Base-by-base conservation (phyloP, 2,113 vertebrate species). In the Dryoscopus gambensis region DNA sequence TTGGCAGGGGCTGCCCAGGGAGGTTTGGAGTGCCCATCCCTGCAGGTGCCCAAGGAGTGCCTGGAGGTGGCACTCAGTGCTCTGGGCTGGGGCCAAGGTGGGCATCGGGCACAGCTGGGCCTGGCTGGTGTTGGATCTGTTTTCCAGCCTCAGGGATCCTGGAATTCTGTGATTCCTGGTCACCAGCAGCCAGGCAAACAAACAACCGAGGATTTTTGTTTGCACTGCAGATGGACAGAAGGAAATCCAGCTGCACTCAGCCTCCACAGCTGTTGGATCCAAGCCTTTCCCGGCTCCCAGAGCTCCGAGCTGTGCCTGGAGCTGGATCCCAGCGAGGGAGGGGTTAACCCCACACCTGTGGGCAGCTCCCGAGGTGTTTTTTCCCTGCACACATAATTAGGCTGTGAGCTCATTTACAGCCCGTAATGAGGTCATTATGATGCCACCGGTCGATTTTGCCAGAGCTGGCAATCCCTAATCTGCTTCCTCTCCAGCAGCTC, bases 391-490 rank as follows among this genome's bases (percentile, higher is more conserved):
- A 47, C 57, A 86, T 87, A 86, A 90, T 89, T 78, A 31, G 39
- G 82, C 91, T 31, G 67, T 92, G 91, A 97, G 96, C 88, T 95
- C 88, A 88, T 93, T 90, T 68, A 40, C 77, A 93, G 77, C 74
- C 81, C 67, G 3, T 90, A 89, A 93, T 95, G 95, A 96, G 95
- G 84, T 93, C 93, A 93, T 93, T 95, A 57, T 79, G 87, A 95
- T 96, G 94, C 80, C 86, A 93, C 63, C 39, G 10, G 78, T 42
- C 2, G 75, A n/a, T 90, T 89, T 94, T 97, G 95, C 91, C 95
- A 95, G 91, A 84, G 84, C 77, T 96, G 96, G 89, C 68, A 90
- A 81, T 86, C 79, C 90, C 91, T 93, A 91, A 94, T 95, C 95
- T 96, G 78, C 86, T 94, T 96, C 93, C 92, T 95, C 80, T 87